Base-by-base conservation (phyloP, 1,140 invertebrate species). In the Drosophila repletoides region DNA sequence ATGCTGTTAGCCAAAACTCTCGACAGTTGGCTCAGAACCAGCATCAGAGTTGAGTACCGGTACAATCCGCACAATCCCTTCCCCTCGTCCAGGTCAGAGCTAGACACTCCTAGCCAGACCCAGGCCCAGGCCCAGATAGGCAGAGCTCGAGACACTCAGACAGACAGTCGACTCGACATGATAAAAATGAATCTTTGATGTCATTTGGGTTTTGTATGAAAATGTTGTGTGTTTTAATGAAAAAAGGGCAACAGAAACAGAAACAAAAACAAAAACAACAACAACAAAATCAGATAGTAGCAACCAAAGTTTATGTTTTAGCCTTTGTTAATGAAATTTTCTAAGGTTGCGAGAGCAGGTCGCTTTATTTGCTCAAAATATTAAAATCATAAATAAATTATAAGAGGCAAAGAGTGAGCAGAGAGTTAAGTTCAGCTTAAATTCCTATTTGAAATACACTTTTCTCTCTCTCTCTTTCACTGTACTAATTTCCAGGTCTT, bases 131-230 rank as follows among this genome's bases (percentile, higher is more conserved):
- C 26, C 26, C 21, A 24, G 38, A 34, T n/a, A n/a, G n/a, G n/a
- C n/a, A n/a, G n/a, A 41, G 19, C 22, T 7, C n/a, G 12, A 38
- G 48, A 38, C 28, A 24, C 46, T 10, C 24, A 51, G 73, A 19
- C 67, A 75, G 76, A 80, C 66, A 31, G 19, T 26, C 66, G 26
- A 19, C 65, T 76, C 72, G 48, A 48, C 74, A 77, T 74, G 74
- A 83, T 83, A 84, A 74, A 83, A 84, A 83, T 83, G 79, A 83
- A 83, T 83, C 79, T 83, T 83, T 83, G 79, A 83, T 83, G 79
- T 83, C 79, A 84, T 83, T 83, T 79, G 74, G 74, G 79, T 79
- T 83, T 75, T 75, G 77, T 58, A 76, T 81, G 72, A 43, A 76
- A 76, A 83, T 81, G n/a, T n/a, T n/a, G n/a, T n/a, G 66, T 81